Percentiles rank a stretch among this genome's conserved stretches.
phyloP scores from a whole-genome alignment of 92 coral and sea anemone genomes.

The Paragorgia papillata region DNA sequence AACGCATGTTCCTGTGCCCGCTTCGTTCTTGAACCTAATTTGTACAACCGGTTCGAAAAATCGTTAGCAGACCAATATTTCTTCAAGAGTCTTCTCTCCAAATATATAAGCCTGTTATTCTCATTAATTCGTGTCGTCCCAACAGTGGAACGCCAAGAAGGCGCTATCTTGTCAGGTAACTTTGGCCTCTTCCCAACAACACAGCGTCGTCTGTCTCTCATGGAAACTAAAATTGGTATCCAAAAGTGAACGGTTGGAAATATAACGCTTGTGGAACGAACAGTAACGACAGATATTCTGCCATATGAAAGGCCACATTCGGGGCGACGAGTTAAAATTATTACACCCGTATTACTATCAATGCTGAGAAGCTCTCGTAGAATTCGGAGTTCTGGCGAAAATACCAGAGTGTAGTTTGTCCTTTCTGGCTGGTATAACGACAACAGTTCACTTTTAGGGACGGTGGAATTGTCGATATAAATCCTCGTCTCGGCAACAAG shows the following conservation, averaged over 20 bases:
- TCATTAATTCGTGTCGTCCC: background rate
- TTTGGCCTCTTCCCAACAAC: background rate
- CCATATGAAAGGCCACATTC: conserved; percentile 61
- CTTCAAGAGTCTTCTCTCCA: background rate
- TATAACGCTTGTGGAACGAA: conserved; percentile 60
- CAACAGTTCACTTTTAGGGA: background rate
- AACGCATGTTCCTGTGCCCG: no score
- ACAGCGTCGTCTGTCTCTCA: conserved; percentile 16
- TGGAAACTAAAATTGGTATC: conserved; percentile 21
- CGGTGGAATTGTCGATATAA: conserved; percentile 1
- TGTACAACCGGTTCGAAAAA: background rate
- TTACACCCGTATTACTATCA: conserved; percentile 69
- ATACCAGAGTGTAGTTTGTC: conserved; percentile 23
- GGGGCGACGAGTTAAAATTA: conserved; percentile 64
- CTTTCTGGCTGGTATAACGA: conserved; percentile 13
- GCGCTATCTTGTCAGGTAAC: background rate
- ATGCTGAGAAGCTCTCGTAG: conserved; percentile 35
- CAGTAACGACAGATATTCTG: conserved; percentile 60
- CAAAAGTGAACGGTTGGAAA: conserved; percentile 25
- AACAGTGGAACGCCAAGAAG: background rate
- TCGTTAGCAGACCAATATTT: background rate
- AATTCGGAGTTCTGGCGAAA: conserved; percentile 11
- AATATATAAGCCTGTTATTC: background rate
- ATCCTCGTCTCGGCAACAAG: conserved; percentile 25
- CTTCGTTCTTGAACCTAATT: no score